A percentile compares a stretch with the other conserved stretches of the same genome.
Conservation (phyloP, 2,888 invertebrate species). For the Parnassius glacialis region DNA sequence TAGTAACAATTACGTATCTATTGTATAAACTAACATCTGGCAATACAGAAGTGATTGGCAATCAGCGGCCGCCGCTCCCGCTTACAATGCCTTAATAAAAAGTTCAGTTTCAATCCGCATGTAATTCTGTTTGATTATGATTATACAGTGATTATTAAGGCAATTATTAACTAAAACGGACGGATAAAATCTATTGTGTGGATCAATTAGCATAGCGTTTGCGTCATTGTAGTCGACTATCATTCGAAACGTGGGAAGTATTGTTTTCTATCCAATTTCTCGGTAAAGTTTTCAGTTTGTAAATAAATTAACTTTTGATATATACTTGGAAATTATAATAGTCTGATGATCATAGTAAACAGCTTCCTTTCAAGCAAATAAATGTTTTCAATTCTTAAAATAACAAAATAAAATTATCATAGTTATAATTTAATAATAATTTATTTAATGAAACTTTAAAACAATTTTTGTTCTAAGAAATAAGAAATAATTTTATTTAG, state of each 20-base stretch:
- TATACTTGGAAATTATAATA: too few species aligned
- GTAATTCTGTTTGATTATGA: conserved; percentile 72
- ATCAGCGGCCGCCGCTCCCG: conserved; percentile 40
- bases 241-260: conserved; percentile 44
- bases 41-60: conserved; percentile 57
- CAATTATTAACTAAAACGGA: conserved; percentile 64
- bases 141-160: conserved; percentile 65
- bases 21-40: conserved; percentile 46
- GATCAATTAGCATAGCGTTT: conserved; percentile 53
- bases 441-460: too few species aligned
- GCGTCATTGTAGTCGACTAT: conserved; percentile 41
- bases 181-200: conserved; percentile 56
- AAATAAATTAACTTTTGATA: too few species aligned
- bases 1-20: conserved; percentile 54
- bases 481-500: too few species aligned
- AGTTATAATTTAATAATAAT: too few species aligned
- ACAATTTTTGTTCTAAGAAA: too few species aligned
- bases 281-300: not conserved
- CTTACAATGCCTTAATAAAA: conserved; percentile 55
- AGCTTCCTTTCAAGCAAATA: too few species aligned
- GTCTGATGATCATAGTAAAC: too few species aligned
- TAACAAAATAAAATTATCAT: too few species aligned
- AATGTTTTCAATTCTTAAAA: too few species aligned
- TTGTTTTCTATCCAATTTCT: conserved; percentile 6
- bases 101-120: conserved; percentile 54